Evolutionary conservation across 2,113 vertebrate species (phyloP).

Genomic region (Coracopsis vasa): DNA sequence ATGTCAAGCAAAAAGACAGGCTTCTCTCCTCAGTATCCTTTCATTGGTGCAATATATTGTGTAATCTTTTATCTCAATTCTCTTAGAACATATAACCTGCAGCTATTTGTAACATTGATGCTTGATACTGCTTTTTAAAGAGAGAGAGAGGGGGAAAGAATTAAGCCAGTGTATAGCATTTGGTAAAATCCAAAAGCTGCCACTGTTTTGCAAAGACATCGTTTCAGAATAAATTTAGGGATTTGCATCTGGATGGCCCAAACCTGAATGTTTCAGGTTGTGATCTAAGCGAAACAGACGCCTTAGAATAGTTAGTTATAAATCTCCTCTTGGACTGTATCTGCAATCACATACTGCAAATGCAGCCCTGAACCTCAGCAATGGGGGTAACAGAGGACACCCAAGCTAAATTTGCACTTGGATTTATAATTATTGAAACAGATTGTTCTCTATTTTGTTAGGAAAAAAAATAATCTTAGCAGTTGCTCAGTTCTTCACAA

Average conservation of each 20-base stretch:
- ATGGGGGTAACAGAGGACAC: not conserved
- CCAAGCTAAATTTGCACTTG: not conserved
- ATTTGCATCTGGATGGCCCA: constrained; percentile 32
- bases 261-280: constrained; percentile 5
- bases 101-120: constrained; percentile 51
- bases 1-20: constrained; percentile 30
- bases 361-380: not conserved
- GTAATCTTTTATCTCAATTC: constrained; percentile 49
- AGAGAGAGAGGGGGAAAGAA: not conserved
- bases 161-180: constrained; percentile 44
- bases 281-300: not conserved
- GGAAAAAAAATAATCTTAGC: not conserved
- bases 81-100: constrained; percentile 54
- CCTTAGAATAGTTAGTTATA: not conserved
- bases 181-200: constrained; percentile 44
- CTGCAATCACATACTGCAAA: not conserved
- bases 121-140: constrained; percentile 8
- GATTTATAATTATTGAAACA: not conserved
- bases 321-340: not conserved
- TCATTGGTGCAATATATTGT: constrained; percentile 45
- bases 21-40: constrained; percentile 34
- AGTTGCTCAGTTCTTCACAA: not conserved
- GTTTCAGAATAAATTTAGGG: constrained; percentile 12
- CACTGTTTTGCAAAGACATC: constrained; percentile 6
- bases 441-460: not conserved